Evolutionary conservation across 92 coral and sea anemone species (phyloP).

Genomic region (Pocillopora meandrina): DNA sequence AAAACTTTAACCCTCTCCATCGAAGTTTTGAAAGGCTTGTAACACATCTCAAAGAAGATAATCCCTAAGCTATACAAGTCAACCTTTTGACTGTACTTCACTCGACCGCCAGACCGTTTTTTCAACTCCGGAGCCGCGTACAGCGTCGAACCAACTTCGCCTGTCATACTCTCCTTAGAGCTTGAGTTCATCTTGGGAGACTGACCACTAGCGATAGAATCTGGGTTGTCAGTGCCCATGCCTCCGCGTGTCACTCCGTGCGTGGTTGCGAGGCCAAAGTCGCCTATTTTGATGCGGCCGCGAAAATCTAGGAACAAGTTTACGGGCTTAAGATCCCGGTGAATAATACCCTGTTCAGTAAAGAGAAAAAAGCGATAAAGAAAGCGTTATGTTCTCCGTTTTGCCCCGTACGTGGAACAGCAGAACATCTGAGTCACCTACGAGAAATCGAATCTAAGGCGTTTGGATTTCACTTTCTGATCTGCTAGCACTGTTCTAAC

Average conservation of each 20-base stretch:
- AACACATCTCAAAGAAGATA: slow-evolving; percentile 98
- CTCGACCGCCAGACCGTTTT: slow-evolving; percentile 56
- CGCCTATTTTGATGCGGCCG: slow-evolving; percentile 94
- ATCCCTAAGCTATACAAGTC: slow-evolving; percentile 96
- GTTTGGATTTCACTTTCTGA: too few relatives aligned
- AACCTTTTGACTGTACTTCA: slow-evolving; percentile 59
- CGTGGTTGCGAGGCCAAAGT: slow-evolving; percentile 96
- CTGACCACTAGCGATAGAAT: slow-evolving; percentile 34
- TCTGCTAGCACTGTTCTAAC: too few relatives aligned
- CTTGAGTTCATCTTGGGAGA: slow-evolving; percentile 61
- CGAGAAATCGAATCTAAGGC: too few relatives aligned
- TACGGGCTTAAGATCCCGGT: slow-evolving; percentile 96
- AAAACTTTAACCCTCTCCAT: slow-evolving; percentile 88
- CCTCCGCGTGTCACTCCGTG: slow-evolving; percentile 82
- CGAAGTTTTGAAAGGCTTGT: slow-evolving; percentile 79
- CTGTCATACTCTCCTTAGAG: slow-evolving; percentile 89
- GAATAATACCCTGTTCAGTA: slow-evolving; percentile 85
- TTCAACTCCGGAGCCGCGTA: slow-evolving; percentile 96
- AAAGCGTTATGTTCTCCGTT: too few relatives aligned
- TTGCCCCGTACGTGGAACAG: too few relatives aligned
- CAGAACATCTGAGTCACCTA: too few relatives aligned
- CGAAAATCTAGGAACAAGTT: slow-evolving; percentile 91
- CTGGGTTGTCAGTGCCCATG: slow-evolving; percentile 56
- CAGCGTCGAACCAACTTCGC: slow-evolving; percentile 91
- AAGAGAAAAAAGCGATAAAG: neutral